A percentile compares a stretch with the other conserved stretches of the same genome.
Evolutionary conservation across 2,888 invertebrate species (phyloP).

Genomic region (Idaea aversata): DNA sequence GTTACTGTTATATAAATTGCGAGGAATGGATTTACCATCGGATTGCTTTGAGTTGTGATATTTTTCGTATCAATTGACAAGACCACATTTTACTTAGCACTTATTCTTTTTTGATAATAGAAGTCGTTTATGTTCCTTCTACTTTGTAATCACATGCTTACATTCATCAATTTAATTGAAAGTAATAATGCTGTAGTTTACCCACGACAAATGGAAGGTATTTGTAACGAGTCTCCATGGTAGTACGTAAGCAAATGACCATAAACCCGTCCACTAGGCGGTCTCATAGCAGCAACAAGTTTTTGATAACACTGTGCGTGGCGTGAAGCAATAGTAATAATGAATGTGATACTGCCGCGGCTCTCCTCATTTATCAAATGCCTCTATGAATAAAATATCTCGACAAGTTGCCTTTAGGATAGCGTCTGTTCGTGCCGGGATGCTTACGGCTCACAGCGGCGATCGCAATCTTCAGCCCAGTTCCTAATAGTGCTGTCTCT

Average conservation of each 20-base stretch:
- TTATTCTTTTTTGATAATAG: too few species aligned
- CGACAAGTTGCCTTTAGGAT: slow-evolving; percentile 65
- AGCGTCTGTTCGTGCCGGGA: slow-evolving; percentile 65
- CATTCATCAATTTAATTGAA: too few species aligned
- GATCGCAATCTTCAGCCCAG: slow-evolving; percentile 62
- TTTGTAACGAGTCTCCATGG: slow-evolving; percentile 61
- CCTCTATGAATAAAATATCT: slow-evolving; percentile 76
- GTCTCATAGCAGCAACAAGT: slow-evolving; percentile 68
- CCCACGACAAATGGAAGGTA: slow-evolving; percentile 62
- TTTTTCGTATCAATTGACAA: too few species aligned
- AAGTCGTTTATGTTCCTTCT: too few species aligned
- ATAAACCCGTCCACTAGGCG: slow-evolving; percentile 53
- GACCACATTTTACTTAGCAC: too few species aligned
- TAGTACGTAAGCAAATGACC: slow-evolving; percentile 48
- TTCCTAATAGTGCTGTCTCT: slow-evolving; percentile 59
- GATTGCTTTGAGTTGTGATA: background rate
- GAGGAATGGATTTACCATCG: background rate
- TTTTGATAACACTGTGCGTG: slow-evolving; percentile 74
- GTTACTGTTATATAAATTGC: slow-evolving; percentile 16
- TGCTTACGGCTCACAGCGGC: slow-evolving; percentile 58
- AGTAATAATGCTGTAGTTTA: slow-evolving; percentile 49
- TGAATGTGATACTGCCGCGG: slow-evolving; percentile 72
- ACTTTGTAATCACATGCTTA: too few species aligned
- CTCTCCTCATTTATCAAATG: slow-evolving; percentile 72
- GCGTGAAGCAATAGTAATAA: slow-evolving; percentile 68